A percentile compares a stretch with the other conserved stretches of the same genome.
Evolutionary conservation across 1,140 invertebrate genomes (phyloP).

Genomic region (Copidosoma floridanum): DNA sequence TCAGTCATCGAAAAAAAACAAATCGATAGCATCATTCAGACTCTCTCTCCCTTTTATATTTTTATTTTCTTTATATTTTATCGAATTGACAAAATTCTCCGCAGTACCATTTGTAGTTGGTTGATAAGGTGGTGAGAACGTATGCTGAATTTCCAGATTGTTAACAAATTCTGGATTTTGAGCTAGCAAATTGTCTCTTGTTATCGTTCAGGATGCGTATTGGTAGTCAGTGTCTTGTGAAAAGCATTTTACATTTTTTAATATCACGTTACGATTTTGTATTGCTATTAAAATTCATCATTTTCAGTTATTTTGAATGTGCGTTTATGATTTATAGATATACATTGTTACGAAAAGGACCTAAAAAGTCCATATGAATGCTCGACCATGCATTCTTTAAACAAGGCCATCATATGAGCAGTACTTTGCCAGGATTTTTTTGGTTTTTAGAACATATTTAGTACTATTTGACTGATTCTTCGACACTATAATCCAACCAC

Average conservation of each 20-base stretch:
- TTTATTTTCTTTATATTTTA: constrained; percentile 40
- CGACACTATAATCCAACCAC: constrained; percentile 51
- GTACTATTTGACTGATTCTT: constrained; percentile 10
- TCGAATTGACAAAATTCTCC: constrained; percentile 39
- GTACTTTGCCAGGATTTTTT: background rate
- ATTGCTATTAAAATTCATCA: constrained; percentile 2
- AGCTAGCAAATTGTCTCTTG: constrained; percentile 24
- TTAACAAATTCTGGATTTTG: constrained; percentile 29
- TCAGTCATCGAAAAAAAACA: too few relatives aligned
- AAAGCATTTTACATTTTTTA: constrained; percentile 20
- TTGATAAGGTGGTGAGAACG: too few relatives aligned
- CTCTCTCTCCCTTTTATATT: constrained; percentile 26
- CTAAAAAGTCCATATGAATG: too few relatives aligned
- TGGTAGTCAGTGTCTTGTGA: too few relatives aligned
- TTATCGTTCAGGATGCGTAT: constrained; percentile 14
- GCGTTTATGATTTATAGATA: too few relatives aligned
- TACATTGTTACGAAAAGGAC: too few relatives aligned
- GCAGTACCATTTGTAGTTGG: too few relatives aligned
- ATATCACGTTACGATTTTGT: constrained; percentile 23
- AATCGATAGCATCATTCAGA: constrained; percentile 11
- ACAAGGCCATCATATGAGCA: constrained; percentile 9
- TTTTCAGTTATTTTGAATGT: constrained; percentile 22
- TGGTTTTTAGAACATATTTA: background rate
- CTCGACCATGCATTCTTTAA: constrained; percentile 3
- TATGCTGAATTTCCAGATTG: constrained; percentile 32